phyloP scores from a whole-genome alignment of 2,888 invertebrate species.

The Timema podura region DNA sequence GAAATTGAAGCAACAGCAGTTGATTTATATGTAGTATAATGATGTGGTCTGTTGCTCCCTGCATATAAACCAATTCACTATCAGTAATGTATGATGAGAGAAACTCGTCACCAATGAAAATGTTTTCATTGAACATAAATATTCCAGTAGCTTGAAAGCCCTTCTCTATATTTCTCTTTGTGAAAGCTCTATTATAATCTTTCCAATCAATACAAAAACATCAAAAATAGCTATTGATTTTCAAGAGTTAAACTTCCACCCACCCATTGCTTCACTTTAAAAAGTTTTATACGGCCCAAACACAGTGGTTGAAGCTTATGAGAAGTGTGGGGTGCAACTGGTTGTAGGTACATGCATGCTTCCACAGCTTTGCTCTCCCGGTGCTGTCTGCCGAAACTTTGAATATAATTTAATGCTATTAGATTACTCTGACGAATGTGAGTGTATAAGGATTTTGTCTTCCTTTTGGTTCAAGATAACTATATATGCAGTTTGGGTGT shows the following conservation, averaged over 20 bases:
- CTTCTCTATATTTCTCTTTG: constrained; percentile 5
- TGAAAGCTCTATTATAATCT: neutral
- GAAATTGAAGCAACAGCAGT: too few relatives aligned
- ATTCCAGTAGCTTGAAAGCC: constrained; percentile 16
- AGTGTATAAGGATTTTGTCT: too few relatives aligned
- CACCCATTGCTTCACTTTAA: neutral
- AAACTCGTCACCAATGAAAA: constrained; percentile 15
- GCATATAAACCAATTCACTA: neutral
- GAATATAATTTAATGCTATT: too few relatives aligned
- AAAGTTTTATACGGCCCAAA: neutral
- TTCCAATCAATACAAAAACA: neutral
- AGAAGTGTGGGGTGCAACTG: neutral
- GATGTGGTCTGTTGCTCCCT: neutral
- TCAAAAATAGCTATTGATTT: neutral
- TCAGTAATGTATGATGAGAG: constrained; percentile 1
- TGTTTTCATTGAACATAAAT: constrained; percentile 9
- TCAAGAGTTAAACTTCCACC: neutral
- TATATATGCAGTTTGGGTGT: too few relatives aligned
- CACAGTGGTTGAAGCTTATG: neutral
- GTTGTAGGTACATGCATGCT: too few relatives aligned
- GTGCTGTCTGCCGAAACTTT: too few relatives aligned
- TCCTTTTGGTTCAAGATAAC: too few relatives aligned
- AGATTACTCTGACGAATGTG: too few relatives aligned
- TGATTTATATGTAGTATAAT: too few relatives aligned
- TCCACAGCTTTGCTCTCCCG: too few relatives aligned